phyloP scores from a whole-genome alignment of 35 echinoderm and acorn worm species.

The Lytechinus pictus region DNA sequence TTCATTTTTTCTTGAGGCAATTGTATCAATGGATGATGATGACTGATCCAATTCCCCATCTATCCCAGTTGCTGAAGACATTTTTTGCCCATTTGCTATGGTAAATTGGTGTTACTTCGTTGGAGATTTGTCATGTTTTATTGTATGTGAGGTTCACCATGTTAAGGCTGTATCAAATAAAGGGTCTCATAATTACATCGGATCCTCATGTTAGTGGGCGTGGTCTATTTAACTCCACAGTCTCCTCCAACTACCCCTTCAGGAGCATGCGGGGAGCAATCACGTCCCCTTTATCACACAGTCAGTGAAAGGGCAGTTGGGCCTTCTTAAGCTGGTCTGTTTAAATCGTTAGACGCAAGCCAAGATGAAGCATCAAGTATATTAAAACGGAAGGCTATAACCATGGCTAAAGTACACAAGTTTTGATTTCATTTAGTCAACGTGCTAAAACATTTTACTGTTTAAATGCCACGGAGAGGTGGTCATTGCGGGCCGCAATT shows the following conservation, averaged over 20 bases:
- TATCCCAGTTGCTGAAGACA: too few relatives aligned
- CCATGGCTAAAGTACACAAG: neutral
- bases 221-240: neutral
- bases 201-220: neutral
- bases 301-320: neutral
- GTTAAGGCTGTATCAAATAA: too few relatives aligned
- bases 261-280: neutral
- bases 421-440: neutral
- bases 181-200: neutral
- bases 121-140: too few relatives aligned
- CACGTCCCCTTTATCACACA: neutral
- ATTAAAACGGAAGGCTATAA: neutral
- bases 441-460: neutral
- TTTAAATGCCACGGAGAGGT: neutral
- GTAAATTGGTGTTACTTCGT: too few relatives aligned
- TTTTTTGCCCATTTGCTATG: too few relatives aligned
- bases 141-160: too few relatives aligned
- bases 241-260: neutral
- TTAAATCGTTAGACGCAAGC: neutral
- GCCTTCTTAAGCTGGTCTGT: neutral
- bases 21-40: too few relatives aligned
- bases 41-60: too few relatives aligned
- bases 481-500: neutral
- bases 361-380: neutral
- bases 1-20: too few relatives aligned